Conservation (phyloP, 2,888 invertebrate species). For the Bugula neritina region DNA sequence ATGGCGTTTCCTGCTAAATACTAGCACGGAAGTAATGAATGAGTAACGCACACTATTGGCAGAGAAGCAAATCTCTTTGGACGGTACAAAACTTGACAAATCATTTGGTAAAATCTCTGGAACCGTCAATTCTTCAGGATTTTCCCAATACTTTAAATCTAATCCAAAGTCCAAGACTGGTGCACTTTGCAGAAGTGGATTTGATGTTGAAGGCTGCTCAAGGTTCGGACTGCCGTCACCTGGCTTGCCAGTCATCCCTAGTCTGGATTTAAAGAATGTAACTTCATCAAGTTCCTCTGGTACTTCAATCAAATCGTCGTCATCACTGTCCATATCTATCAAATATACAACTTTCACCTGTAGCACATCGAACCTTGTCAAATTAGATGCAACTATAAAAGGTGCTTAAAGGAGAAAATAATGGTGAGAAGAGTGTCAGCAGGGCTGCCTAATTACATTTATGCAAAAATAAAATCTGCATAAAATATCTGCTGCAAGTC, state of each 20-base stretch:
- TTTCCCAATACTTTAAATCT: slow-evolving; percentile 58
- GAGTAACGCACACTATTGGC: not conserved
- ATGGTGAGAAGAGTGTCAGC: too few species aligned
- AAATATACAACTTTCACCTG: not conserved
- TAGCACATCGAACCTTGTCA: too few species aligned
- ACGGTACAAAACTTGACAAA: not conserved
- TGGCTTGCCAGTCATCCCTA: slow-evolving; percentile 13
- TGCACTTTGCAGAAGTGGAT: slow-evolving; percentile 35
- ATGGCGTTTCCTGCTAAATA: too few species aligned
- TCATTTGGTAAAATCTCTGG: slow-evolving; percentile 22
- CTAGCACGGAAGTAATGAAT: too few species aligned
- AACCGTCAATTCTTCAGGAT: slow-evolving; percentile 35
- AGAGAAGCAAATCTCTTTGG: not conserved
- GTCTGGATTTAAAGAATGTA: slow-evolving; percentile 23
- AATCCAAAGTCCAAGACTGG: slow-evolving; percentile 56
- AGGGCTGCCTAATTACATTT: too few species aligned
- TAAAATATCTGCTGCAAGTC: too few species aligned
- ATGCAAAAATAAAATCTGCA: too few species aligned
- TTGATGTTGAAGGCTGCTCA: slow-evolving; percentile 8
- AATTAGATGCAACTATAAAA: too few species aligned
- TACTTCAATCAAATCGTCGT: slow-evolving; percentile 32
- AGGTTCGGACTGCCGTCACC: not conserved
- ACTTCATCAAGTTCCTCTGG: slow-evolving; percentile 29
- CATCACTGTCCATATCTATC: slow-evolving; percentile 20
- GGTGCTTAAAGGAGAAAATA: too few species aligned